Evolutionary conservation across 2,888 invertebrate genomes (phyloP).

Genomic region (Eubasilissa splendida): DNA sequence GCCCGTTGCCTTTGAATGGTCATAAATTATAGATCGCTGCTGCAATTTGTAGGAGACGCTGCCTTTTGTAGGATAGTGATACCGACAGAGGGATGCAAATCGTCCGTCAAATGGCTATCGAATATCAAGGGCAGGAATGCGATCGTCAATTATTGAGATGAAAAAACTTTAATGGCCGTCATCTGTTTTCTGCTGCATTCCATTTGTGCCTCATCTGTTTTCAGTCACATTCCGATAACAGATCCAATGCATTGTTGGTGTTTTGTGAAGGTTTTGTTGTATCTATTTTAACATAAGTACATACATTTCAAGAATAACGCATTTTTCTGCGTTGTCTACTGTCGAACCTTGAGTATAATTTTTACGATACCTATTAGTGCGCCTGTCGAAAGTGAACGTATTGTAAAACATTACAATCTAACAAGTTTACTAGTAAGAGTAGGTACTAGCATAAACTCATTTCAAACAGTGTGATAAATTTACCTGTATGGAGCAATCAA

Average conservation of each 20-base stretch:
- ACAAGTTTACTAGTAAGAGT: too few species aligned
- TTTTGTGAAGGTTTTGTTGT: too few species aligned
- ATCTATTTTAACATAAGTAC: too few species aligned
- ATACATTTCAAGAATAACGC: too few species aligned
- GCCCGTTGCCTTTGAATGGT: constrained; percentile 29
- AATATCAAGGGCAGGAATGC: constrained; percentile 44
- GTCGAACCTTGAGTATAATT: too few species aligned
- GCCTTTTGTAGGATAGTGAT: constrained; percentile 38
- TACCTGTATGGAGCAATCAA: too few species aligned
- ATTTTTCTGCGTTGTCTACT: too few species aligned
- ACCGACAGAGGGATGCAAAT: constrained; percentile 51
- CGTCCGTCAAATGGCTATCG: constrained; percentile 49
- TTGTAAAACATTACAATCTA: too few species aligned
- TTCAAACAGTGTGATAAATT: too few species aligned
- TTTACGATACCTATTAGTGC: too few species aligned
- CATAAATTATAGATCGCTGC: constrained; percentile 34
- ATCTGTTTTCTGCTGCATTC: constrained; percentile 24
- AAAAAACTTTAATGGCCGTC: constrained; percentile 3
- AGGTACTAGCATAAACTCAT: too few species aligned
- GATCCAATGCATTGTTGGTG: constrained; percentile 1
- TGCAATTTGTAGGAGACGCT: constrained; percentile 43
- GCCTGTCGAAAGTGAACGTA: too few species aligned
- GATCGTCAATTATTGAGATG: constrained; percentile 17
- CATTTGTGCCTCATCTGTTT: constrained; percentile 8
- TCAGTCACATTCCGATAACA: constrained; percentile 17